Evolutionary conservation across 2,797 vertebrate genomes (phyloP).

Genomic region (Harpagifer antarcticus): DNA sequence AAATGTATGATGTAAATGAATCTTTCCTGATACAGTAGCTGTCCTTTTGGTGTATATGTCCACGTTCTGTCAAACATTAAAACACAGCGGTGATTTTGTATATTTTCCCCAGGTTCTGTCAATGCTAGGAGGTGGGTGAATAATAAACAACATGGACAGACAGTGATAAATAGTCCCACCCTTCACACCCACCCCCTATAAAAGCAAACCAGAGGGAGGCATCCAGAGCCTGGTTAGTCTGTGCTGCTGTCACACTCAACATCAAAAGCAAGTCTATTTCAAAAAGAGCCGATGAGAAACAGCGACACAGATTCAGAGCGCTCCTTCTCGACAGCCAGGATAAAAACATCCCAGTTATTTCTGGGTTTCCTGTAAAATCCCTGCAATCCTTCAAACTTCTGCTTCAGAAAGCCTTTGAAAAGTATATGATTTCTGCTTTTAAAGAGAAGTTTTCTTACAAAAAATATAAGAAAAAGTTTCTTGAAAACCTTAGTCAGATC

Average conservation of each 20-base stretch:
- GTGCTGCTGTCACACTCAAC: conserved; percentile 67
- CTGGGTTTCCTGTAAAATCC: conserved; percentile 43
- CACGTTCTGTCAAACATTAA: not conserved
- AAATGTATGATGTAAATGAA: not conserved
- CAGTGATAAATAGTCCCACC: conserved; percentile 1
- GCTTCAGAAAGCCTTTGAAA: conserved; percentile 7
- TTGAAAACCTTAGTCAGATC: conserved; percentile 5
- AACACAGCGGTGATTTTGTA: not conserved
- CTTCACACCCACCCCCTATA: not conserved
- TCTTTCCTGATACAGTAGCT: not conserved
- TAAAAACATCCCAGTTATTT: conserved; percentile 49
- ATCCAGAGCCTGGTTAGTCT: conserved; percentile 65
- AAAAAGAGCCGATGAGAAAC: conserved; percentile 22
- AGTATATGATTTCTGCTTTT: not conserved
- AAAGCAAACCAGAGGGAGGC: conserved; percentile 31
- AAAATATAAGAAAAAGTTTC: conserved; percentile 5
- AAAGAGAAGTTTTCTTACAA: conserved; percentile 19
- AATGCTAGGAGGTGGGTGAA: conserved; percentile 7
- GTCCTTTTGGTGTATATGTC: not conserved
- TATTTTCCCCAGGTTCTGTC: not conserved
- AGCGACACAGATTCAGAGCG: not conserved
- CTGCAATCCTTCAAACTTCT: conserved; percentile 5
- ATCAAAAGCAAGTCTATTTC: conserved; percentile 56
- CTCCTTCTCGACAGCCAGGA: conserved; percentile 7
- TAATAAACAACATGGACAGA: conserved; percentile 27